Conservation (phyloP, 2,888 invertebrate species). For the Pocota personata region DNA sequence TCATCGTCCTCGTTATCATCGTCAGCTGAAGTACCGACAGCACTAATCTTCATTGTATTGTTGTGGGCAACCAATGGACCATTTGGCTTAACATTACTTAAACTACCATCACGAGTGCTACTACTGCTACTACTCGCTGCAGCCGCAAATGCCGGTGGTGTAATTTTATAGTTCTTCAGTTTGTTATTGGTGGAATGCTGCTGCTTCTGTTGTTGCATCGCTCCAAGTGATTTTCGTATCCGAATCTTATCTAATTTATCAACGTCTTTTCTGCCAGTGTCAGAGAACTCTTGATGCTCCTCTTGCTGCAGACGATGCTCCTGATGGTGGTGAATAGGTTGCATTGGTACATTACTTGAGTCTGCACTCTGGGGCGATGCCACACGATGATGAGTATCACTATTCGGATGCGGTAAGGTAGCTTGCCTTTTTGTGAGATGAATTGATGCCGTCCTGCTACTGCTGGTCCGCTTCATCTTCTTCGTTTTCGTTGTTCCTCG, state of each 20-base stretch:
- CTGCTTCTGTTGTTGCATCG: conserved; percentile 70
- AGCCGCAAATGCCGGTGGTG: conserved; percentile 67
- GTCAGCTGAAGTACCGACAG: conserved; percentile 22
- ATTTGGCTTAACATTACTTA: conserved; percentile 45
- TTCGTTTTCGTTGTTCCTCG: conserved; percentile 49
- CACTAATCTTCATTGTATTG: conserved; percentile 56
- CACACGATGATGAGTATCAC: conserved; percentile 66
- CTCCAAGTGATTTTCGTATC: conserved; percentile 79
- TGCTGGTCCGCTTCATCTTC: conserved; percentile 34
- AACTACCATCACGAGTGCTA: conserved; percentile 9
- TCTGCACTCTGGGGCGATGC: conserved; percentile 51
- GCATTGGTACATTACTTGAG: conserved; percentile 59
- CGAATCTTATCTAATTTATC: conserved; percentile 79
- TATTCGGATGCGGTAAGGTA: conserved; percentile 63
- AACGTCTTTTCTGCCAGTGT: conserved; percentile 74
- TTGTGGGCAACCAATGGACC: conserved; percentile 54
- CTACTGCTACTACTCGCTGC: conserved; percentile 47
- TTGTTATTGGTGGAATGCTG: conserved; percentile 23
- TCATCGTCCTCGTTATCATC: conserved; percentile 71
- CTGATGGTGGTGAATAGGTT: conserved; percentile 69
- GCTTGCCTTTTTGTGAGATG: conserved; percentile 69
- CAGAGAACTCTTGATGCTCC: conserved; percentile 63
- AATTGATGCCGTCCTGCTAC: conserved; percentile 58
- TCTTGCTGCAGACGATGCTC: conserved; percentile 64
- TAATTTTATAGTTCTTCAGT: conserved; percentile 64